These are phyloP conservation scores for Phymatocera aterrima DNA, from an alignment of 2,888 invertebrate species.

Conservation along the genomic window DNA sequence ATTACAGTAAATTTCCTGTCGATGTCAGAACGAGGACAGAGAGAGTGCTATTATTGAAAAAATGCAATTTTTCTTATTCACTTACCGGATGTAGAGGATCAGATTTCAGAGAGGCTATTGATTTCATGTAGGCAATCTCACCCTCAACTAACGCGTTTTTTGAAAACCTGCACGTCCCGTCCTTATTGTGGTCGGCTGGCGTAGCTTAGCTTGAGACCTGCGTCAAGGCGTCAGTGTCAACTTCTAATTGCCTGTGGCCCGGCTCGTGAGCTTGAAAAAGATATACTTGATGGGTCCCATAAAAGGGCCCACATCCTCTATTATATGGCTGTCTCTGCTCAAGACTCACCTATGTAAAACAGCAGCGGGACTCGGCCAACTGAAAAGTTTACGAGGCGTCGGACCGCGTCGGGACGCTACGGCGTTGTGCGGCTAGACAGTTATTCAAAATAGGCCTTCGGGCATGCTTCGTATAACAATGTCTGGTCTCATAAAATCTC, in stretches of 20 bases:
- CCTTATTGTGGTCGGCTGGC: not conserved
- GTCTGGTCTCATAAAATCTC: slow-evolving; percentile 32
- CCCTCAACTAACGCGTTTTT: not conserved
- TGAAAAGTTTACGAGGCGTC: slow-evolving; percentile 46
- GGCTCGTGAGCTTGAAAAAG: slow-evolving; percentile 41
- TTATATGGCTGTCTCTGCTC: slow-evolving; percentile 45
- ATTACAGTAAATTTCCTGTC: slow-evolving; percentile 12
- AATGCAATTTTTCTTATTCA: not conserved
- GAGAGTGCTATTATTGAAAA: not conserved
- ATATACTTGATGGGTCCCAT: slow-evolving; percentile 48
- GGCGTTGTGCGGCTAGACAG: slow-evolving; percentile 21
- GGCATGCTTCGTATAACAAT: slow-evolving; percentile 45
- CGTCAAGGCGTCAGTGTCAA: slow-evolving; percentile 46
- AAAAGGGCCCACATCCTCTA: slow-evolving; percentile 48
- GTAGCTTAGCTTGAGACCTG: not conserved
- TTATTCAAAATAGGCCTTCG: slow-evolving; percentile 39
- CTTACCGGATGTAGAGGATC: slow-evolving; percentile 6
- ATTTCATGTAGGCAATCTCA: not conserved
- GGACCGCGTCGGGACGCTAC: slow-evolving; percentile 35
- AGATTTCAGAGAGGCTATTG: slow-evolving; percentile 15
- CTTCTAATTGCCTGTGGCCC: slow-evolving; percentile 45
- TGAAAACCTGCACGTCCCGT: not conserved
- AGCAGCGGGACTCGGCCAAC: slow-evolving; percentile 26
- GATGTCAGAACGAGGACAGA: not conserved
- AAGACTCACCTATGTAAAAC: slow-evolving; percentile 45